Evolutionary conservation across 2,888 invertebrate species (phyloP).

Genomic region (Slavum lentiscoides): DNA sequence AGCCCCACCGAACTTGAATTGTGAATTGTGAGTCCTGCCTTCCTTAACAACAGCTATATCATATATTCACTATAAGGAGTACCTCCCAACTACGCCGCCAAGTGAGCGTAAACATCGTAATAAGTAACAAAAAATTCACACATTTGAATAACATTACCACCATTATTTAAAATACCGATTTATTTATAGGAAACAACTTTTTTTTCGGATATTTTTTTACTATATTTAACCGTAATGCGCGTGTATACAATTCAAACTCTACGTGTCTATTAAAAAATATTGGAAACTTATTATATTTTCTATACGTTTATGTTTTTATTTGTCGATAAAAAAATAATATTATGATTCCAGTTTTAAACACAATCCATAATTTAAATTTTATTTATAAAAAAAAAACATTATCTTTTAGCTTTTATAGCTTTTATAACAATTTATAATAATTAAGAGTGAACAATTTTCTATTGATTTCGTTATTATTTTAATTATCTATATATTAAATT

Average conservation of each 20-base stretch:
- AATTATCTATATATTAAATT: not conserved
- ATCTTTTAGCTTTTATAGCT: not conserved
- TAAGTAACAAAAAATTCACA: not conserved
- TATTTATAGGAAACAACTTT: not conserved
- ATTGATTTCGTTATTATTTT: not conserved
- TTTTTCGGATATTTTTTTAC: too few relatives aligned
- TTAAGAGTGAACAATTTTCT: not conserved
- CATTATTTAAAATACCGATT: not conserved
- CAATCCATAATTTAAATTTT: too few relatives aligned
- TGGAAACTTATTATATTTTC: not conserved
- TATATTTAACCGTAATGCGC: too few relatives aligned
- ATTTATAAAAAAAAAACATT: too few relatives aligned
- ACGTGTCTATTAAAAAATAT: not conserved
- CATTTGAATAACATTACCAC: not conserved
- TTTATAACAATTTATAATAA: not conserved
- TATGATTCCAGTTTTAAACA: too few relatives aligned
- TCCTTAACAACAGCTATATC: constrained; percentile 43
- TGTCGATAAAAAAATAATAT: not conserved
- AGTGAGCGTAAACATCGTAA: constrained; percentile 38
- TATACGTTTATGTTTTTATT: too few relatives aligned
- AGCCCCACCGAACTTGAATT: constrained; percentile 52
- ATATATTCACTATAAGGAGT: not conserved
- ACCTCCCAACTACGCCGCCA: constrained; percentile 30
- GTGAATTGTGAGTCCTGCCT: constrained; percentile 43
- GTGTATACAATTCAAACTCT: not conserved